A percentile compares a stretch with the other conserved stretches of the same genome.
Evolutionary conservation across 1,140 invertebrate species (phyloP).

Genomic region (Meteorus sp.): DNA sequence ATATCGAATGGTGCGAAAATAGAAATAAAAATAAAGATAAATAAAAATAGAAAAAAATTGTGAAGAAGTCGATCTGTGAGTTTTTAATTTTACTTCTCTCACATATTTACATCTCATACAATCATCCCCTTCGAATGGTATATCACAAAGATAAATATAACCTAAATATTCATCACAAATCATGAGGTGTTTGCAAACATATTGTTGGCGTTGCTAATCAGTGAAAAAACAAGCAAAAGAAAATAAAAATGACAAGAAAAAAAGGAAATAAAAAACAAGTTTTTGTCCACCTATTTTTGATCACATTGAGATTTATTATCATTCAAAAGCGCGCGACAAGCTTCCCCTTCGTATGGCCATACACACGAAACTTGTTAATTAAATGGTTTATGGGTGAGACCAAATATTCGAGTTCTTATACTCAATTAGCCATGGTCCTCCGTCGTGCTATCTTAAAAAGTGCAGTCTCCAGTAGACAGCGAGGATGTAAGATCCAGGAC

Average conservation of each 20-base stretch:
- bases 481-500: slow-evolving; percentile 53
- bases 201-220: no score
- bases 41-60: no score
- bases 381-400: slow-evolving; percentile 47
- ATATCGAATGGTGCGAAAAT: no score
- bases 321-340: slow-evolving; percentile 15
- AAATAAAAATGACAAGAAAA: no score
- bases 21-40: no score
- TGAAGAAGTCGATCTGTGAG: no score
- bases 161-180: no score
- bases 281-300: slow-evolving; percentile 10
- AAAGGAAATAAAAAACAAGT: background rate
- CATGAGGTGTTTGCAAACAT: slow-evolving; percentile 4
- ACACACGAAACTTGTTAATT: slow-evolving; percentile 46
- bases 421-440: slow-evolving; percentile 49
- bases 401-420: slow-evolving; percentile 51
- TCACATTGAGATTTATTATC: slow-evolving; percentile 12
- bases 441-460: slow-evolving; percentile 41
- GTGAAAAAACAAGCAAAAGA: no score
- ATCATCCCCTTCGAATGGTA: no score
- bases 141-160: no score
- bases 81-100: no score
- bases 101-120: no score
- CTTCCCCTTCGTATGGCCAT: background rate
- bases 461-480: slow-evolving; percentile 46